Evolutionary conservation across 2,888 invertebrate species (phyloP), one percentile per base, ranked within the genome.

Genomic region (Pardosa pseudoannulata): DNA sequence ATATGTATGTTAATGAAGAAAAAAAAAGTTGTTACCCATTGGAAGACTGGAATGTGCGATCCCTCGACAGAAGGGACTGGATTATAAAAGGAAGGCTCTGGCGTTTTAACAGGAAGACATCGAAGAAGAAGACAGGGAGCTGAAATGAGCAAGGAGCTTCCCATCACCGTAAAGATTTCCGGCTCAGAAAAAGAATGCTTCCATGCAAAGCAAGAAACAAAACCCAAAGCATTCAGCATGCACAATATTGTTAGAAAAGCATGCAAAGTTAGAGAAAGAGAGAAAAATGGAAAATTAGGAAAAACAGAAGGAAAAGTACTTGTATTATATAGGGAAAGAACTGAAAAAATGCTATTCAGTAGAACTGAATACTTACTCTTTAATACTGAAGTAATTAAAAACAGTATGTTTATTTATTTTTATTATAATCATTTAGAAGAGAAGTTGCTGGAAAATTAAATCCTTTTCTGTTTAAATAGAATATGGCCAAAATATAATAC

Each of bases 1-100:
- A 46, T 2, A 46, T 9, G 46, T 7, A 36, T 36, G 46, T 46
- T 46, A 46, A 46, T 9, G 28, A 65, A 75, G 39, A 68, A n/a
- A 28, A 39, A 19, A 67, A 36, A 46, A 23, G 50, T 39, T 27
- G 56, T 86, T 89, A 89, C 89, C 89, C 89, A 89, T 86, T 89
- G 88, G 79, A 88, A 89, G 74, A 89, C 89, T 32, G 89, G 89
- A 78, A 89, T 89, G 81, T 89, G 88, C 72, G 89, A 89, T n/a
- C 89, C 89, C 46, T 86, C 87, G 27, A 80, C 80, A 13, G 87
- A 74, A 31, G 89, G 88, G 16, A 89, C 89, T 36, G 89, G 89
- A 50, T 83, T 88, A 87, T 89, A 89, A 73, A 88, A 88, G 31
- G 86, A 68, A 68, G 89, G 89, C 56, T 88, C 89, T n/a, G 86